Conservation (phyloP, 64 coral and sea anemone genomes). For the Acropora yongei region DNA sequence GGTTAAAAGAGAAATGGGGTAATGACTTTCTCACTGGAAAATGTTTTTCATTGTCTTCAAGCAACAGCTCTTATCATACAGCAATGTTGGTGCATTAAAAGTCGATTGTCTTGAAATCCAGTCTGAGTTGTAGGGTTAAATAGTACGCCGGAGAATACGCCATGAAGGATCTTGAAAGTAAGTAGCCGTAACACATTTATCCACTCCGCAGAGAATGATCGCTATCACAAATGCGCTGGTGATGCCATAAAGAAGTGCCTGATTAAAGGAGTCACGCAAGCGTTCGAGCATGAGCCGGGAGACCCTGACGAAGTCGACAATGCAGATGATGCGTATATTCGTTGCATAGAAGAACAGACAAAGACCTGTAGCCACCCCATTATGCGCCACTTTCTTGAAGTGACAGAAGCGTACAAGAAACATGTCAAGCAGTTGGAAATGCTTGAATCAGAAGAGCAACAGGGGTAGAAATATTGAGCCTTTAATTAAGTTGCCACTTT, state of each 20-base stretch:
- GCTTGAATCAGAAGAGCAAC: constrained; percentile 40
- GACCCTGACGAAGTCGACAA: not conserved
- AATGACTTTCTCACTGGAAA: too few species aligned
- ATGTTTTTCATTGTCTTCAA: too few species aligned
- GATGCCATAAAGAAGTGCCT: constrained; percentile 33
- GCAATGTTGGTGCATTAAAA: too few species aligned
- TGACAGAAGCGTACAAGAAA: constrained; percentile 22
- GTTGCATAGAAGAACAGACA: constrained; percentile 32
- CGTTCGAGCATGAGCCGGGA: constrained; percentile 14
- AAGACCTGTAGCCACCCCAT: constrained; percentile 32
- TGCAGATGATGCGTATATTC: constrained; percentile 25
- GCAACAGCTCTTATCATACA: too few species aligned
- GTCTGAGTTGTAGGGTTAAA: too few species aligned
- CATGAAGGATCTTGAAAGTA: constrained; percentile 21
- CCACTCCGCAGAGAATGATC: constrained; percentile 22
- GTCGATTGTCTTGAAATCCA: too few species aligned
- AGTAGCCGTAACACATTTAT: constrained; percentile 28
- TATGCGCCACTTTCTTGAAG: constrained; percentile 26
- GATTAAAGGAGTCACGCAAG: not conserved
- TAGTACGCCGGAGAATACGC: too few species aligned
- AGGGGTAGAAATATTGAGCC: constrained; percentile 28
- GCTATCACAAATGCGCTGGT: constrained; percentile 45
- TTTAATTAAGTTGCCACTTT: not conserved
- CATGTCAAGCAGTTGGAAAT: constrained; percentile 27
- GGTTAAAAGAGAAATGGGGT: too few species aligned